Evolutionary conservation across 2,888 invertebrate species (phyloP).

Genomic region (Iphiclides podalirius): DNA sequence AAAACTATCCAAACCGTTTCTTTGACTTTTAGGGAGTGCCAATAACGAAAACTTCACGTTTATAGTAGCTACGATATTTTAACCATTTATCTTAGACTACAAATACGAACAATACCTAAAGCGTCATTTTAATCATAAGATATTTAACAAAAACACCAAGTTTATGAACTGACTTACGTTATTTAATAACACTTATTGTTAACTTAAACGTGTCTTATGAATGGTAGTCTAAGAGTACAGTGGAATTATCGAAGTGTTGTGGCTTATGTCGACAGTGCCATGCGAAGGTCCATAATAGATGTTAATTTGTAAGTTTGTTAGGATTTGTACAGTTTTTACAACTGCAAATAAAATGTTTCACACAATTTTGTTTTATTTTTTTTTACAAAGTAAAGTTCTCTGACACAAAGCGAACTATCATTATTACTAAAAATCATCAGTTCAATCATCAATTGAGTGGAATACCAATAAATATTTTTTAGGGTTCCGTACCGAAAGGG

Average conservation of each 20-base stretch:
- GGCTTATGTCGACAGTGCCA: conserved; percentile 64
- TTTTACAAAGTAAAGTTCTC: no score
- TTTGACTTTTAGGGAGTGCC: conserved; percentile 3
- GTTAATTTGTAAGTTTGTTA: conserved; percentile 79
- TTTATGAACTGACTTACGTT: conserved; percentile 45
- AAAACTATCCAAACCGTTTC: neutral
- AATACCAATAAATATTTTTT: no score
- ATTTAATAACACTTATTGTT: conserved; percentile 37
- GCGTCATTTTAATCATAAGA: neutral
- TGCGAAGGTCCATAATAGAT: conserved; percentile 77
- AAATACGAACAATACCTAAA: conserved; percentile 18
- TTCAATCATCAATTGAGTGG: no score
- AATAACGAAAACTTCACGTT: neutral
- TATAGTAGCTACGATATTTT: neutral
- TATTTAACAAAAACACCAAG: conserved; percentile 24
- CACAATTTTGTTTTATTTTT: conserved; percentile 54
- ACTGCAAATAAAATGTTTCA: conserved; percentile 79
- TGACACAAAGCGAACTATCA: no score
- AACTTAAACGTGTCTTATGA: conserved; percentile 32
- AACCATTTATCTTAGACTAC: conserved; percentile 12
- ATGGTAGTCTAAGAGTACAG: conserved; percentile 38
- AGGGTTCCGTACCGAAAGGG: no score
- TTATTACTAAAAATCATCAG: no score
- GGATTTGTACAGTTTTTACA: conserved; percentile 81
- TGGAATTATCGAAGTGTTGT: conserved; percentile 23